These are phyloP conservation scores for Oligia strigilis DNA, from an alignment of 2,888 invertebrate species.

Conservation along the genomic window DNA sequence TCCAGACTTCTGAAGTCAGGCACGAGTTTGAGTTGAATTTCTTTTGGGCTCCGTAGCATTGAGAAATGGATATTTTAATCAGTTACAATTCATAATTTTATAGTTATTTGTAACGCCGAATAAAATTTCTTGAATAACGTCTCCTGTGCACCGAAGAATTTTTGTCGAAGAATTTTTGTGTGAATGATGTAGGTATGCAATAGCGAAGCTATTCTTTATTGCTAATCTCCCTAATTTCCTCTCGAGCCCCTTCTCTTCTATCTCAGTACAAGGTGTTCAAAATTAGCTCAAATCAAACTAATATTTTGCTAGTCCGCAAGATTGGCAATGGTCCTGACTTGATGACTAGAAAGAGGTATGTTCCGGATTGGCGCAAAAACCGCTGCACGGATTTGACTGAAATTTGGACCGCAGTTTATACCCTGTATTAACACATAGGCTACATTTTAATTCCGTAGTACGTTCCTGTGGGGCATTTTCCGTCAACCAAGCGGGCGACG, in stretches of 20 bases:
- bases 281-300: no score
- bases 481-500: neutral
- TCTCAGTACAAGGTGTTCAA: no score
- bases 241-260: no score
- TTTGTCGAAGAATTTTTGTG: no score
- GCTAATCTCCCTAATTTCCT: no score
- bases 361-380: neutral
- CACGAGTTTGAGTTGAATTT: constrained; percentile 31
- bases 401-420: neutral
- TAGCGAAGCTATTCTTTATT: no score
- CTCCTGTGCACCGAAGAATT: no score
- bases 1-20: constrained; percentile 26
- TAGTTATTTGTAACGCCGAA: neutral
- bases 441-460: neutral
- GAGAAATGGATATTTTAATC: constrained; percentile 1
- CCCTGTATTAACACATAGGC: neutral
- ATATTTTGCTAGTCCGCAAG: no score
- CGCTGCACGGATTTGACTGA: neutral
- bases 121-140: neutral
- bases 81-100: neutral
- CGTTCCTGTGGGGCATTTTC: neutral
- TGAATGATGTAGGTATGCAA: no score
- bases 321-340: no score
- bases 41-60: constrained; percentile 34
- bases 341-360: neutral